A percentile compares a stretch with the other conserved stretches of the same genome.
Evolutionary conservation across 2,888 invertebrate genomes (phyloP).

Genomic region (Euzetes globulus): DNA sequence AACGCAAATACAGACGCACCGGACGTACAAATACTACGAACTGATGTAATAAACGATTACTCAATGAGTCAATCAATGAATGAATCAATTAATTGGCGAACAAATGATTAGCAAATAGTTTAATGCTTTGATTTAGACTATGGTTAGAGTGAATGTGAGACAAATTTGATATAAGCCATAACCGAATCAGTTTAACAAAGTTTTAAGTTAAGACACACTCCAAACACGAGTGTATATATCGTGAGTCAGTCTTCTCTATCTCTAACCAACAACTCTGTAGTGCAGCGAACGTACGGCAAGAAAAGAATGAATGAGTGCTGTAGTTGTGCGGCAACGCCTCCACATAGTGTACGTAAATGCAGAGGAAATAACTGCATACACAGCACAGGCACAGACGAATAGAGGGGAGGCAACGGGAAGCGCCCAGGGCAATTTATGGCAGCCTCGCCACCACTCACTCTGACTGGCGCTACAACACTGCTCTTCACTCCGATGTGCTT

Average conservation of each 20-base stretch:
- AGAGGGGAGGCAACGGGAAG: slow-evolving; percentile 27
- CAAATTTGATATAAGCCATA: not conserved
- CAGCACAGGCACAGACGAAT: slow-evolving; percentile 14
- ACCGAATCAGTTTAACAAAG: not conserved
- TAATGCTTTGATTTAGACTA: not conserved
- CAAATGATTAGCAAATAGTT: not conserved
- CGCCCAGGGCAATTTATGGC: slow-evolving; percentile 23
- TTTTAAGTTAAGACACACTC: slow-evolving; percentile 19
- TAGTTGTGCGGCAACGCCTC: slow-evolving; percentile 27
- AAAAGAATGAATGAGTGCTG: slow-evolving; percentile 29
- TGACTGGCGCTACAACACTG: not conserved
- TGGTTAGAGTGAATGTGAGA: no score
- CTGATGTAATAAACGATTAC: slow-evolving; percentile 13
- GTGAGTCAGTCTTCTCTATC: slow-evolving; percentile 16
- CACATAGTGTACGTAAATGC: slow-evolving; percentile 31
- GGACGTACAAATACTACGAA: slow-evolving; percentile 10
- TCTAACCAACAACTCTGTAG: slow-evolving; percentile 16
- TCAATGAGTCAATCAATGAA: slow-evolving; percentile 9
- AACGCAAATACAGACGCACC: slow-evolving; percentile 18
- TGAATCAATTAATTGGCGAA: not conserved
- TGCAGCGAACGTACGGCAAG: slow-evolving; percentile 19
- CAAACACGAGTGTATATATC: slow-evolving; percentile 27
- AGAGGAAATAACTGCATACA: slow-evolving; percentile 15
- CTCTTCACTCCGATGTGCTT: not conserved
- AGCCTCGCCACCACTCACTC: not conserved